Conservation (phyloP, 92 coral and sea anemone genomes). For the Palythoa caribaeorum region DNA sequence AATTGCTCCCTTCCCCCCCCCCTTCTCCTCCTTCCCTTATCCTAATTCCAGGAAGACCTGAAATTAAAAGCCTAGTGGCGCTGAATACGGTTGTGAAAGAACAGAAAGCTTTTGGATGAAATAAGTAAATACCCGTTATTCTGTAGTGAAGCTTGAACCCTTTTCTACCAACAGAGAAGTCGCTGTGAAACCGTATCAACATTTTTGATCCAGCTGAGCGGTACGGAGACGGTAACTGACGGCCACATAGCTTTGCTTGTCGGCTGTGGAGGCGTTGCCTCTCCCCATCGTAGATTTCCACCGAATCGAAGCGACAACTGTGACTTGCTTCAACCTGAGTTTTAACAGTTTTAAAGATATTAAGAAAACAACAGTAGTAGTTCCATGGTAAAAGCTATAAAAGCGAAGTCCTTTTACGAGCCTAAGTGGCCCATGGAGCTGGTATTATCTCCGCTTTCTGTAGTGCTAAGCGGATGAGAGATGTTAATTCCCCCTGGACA, state of each 20-base stretch:
- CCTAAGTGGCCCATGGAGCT: no score
- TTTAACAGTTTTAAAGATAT: background rate
- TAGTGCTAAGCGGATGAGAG: no score
- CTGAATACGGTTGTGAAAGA: background rate
- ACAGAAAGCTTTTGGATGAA: background rate
- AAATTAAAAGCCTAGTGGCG: no score
- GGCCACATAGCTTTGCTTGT: constrained; percentile 86
- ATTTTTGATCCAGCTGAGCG: constrained; percentile 78
- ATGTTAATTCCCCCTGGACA: no score
- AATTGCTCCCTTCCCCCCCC: no score
- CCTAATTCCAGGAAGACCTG: no score
- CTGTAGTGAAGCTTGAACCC: constrained; percentile 86
- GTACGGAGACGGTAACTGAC: constrained; percentile 45
- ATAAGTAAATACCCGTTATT: constrained; percentile 65
- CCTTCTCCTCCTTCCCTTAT: no score
- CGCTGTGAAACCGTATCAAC: constrained; percentile 85
- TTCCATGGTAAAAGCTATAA: no score
- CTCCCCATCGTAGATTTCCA: constrained; percentile 90
- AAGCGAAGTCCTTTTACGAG: no score
- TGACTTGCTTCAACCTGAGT: constrained; percentile 80
- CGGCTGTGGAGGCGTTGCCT: constrained; percentile 55
- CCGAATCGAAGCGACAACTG: constrained; percentile 80
- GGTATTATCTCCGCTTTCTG: no score
- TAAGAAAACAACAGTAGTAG: no score
- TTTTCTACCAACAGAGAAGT: constrained; percentile 74